Conservation (phyloP, 2,888 invertebrate genomes). For the Drosophila mercatorum region DNA sequence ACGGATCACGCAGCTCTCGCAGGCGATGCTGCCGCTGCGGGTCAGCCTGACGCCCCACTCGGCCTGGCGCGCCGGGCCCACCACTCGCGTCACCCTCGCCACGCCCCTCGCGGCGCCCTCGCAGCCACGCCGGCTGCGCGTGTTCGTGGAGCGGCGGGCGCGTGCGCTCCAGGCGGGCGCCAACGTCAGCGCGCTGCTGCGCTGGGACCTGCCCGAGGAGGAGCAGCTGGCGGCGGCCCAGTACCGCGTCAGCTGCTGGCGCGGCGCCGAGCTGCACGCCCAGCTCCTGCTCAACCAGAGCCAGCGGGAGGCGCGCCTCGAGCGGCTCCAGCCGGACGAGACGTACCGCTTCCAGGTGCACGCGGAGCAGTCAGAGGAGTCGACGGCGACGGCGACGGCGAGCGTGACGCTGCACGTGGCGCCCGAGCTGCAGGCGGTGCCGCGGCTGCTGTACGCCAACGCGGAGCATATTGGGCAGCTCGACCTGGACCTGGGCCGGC, state of each 20-base stretch:
- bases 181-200: conserved; percentile 87
- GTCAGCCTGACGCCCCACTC: conserved; percentile 92
- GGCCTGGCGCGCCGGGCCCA: conserved; percentile 92
- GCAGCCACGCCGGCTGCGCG: conserved; percentile 89
- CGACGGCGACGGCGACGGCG: conserved; percentile 84
- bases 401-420: conserved; percentile 87
- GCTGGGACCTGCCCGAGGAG: conserved; percentile 91
- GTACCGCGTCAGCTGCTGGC: conserved; percentile 89
- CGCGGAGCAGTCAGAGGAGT: conserved; percentile 87
- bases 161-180: conserved; percentile 74
- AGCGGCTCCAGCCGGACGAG: conserved; percentile 86
- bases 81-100: conserved; percentile 87
- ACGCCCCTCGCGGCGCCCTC: conserved; percentile 93
- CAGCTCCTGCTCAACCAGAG: conserved; percentile 70
- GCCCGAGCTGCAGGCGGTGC: conserved; percentile 91
- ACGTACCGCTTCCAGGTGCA: conserved; percentile 90
- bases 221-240: conserved; percentile 83
- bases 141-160: conserved; percentile 88
- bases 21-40: conserved; percentile 89
- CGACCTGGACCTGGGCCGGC: conserved; percentile 90
- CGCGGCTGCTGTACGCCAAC: conserved; percentile 90
- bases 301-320: conserved; percentile 85
- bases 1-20: conserved; percentile 80
- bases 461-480: conserved; percentile 89
- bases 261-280: conserved; percentile 77